Evolutionary conservation across 2,113 vertebrate genomes (phyloP).

Genomic region (Saguinus midas): DNA sequence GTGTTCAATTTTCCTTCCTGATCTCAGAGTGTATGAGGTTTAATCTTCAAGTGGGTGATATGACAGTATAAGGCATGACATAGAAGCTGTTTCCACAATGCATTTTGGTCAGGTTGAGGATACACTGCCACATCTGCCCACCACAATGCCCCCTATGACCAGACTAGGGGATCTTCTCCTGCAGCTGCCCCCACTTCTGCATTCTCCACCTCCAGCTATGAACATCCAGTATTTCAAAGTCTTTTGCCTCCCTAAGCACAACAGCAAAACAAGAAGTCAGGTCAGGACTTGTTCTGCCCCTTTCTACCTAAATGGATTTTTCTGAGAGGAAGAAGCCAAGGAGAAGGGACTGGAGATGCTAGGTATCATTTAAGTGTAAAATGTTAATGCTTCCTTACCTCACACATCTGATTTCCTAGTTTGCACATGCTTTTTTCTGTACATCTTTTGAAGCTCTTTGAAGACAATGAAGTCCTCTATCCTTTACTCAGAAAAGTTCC

Average conservation of each 20-base stretch:
- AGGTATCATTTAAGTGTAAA: not conserved
- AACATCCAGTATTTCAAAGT: not conserved
- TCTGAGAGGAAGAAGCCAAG: not conserved
- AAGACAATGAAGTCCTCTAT: conserved; percentile 60
- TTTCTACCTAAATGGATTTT: not conserved
- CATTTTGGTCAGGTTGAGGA: not conserved
- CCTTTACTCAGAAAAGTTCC: conserved; percentile 45
- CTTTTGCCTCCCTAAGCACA: not conserved
- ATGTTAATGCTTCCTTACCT: conserved; percentile 15
- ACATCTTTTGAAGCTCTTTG: conserved; percentile 66
- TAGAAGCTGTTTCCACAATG: not conserved
- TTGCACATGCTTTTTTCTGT: not conserved
- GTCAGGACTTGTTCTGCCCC: not conserved
- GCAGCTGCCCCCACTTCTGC: not conserved
- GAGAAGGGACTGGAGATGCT: not conserved
- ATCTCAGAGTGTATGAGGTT: not conserved
- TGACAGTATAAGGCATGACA: not conserved
- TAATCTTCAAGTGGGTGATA: not conserved
- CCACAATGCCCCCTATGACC: not conserved
- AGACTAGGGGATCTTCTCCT: not conserved
- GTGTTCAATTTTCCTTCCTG: not conserved
- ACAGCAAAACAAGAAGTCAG: not conserved
- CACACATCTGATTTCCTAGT: conserved; percentile 25
- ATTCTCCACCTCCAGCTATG: not conserved
- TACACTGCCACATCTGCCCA: not conserved